Conservation (phyloP, 2,888 invertebrate species). For the Apoda limacodes region DNA sequence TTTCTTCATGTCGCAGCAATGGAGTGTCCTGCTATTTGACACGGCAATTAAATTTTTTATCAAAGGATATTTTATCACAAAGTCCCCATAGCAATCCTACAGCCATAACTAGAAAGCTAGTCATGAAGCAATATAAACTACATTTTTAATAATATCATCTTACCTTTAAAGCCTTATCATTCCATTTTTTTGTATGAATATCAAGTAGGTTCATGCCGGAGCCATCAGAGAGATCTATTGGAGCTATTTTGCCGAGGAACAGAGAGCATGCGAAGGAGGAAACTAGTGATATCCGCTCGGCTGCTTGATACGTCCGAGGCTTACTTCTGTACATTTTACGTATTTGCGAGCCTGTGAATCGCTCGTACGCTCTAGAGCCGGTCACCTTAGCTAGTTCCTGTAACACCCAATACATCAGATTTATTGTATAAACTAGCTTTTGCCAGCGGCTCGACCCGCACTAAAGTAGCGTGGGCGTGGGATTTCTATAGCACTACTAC, state of each 20-base stretch:
- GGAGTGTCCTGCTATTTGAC: no score
- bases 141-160: constrained; percentile 12
- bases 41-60: no score
- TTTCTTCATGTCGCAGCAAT: no score
- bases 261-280: constrained; percentile 94
- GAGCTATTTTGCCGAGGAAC: constrained; percentile 87
- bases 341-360: constrained; percentile 95
- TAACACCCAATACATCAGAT: no score
- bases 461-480: no score
- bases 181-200: constrained; percentile 83
- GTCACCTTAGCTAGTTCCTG: constrained; percentile 82
- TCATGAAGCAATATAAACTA: neutral
- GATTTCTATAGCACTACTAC: no score
- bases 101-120: no score
- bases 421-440: no score
- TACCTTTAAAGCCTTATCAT: constrained; percentile 78
- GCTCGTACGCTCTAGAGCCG: constrained; percentile 88
- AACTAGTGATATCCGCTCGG: constrained; percentile 90
- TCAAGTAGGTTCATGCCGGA: constrained; percentile 97
- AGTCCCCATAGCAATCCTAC: no score
- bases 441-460: no score
- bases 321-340: constrained; percentile 84
- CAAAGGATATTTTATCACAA: no score
- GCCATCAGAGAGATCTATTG: constrained; percentile 92
- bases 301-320: constrained; percentile 57